phyloP scores from a whole-genome alignment of 1,140 invertebrate species.

The Sitobion miscanthi region DNA sequence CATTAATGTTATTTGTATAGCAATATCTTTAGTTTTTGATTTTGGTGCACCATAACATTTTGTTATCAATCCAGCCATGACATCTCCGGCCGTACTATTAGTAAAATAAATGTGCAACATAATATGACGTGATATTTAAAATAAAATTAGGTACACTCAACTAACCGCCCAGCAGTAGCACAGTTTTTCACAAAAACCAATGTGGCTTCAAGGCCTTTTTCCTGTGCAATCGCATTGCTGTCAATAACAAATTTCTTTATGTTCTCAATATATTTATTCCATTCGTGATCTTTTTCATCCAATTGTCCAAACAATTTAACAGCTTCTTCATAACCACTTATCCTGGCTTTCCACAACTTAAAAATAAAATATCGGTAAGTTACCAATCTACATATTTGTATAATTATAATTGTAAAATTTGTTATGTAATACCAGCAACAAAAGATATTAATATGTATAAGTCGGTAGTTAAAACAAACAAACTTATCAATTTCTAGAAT shows the following conservation, averaged over 20 bases:
- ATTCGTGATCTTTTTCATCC: conserved; percentile 93
- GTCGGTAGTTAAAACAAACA: background rate
- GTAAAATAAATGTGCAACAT: conserved; percentile 17
- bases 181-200: conserved; percentile 92
- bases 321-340: conserved; percentile 92
- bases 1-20: conserved; percentile 87
- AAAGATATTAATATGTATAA: background rate
- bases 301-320: conserved; percentile 85
- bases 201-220: conserved; percentile 94
- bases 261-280: conserved; percentile 86
- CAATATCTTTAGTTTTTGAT: conserved; percentile 89
- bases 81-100: conserved; percentile 83
- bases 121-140: background rate
- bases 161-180: conserved; percentile 76
- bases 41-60: conserved; percentile 93
- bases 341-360: conserved; percentile 89
- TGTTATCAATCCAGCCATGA: conserved; percentile 85
- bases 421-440: background rate
- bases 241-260: conserved; percentile 96
- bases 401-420: background rate
- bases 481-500: background rate
- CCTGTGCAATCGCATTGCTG: conserved; percentile 93
- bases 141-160: conserved; percentile 57
- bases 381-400: background rate
- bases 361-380: conserved; percentile 57